Base-by-base conservation (phyloP, 2,797 vertebrate species). In the Babyrousa celebensis region DNA sequence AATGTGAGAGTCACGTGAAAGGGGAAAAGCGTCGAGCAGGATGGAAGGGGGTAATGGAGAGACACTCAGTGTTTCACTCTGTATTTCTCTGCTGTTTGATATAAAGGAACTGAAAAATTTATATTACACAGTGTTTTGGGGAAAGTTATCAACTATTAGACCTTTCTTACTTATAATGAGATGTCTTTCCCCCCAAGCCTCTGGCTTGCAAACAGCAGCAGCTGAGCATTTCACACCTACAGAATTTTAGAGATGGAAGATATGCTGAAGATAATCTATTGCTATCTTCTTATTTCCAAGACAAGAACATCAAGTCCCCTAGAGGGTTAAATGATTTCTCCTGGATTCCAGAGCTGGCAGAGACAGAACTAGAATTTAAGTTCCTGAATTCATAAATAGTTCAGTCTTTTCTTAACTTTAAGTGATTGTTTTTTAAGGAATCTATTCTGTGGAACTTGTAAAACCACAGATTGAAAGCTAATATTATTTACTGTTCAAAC, bases 321-420 rank as follows among this genome's bases (percentile, higher is more conserved):
- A 65, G 27, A 52, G 36, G 67, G 6, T 27, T 95, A 43, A 56
- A 63, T 17, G 40, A 52, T 72, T 78, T 89, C 36, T 89, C 43
- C 20, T 80, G 62, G 68, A 91, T 60, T 96, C 17, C 70, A 95
- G 74, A 43, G 12, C 23, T n/a, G 77, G 90, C 40, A 87, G 65
- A 48, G 11, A 60, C 0, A 95, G 23, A 85, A 58, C 23, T 80
- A 77, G 4, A 87, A 72, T 72, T 12, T 40, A 92, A 16, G 36
- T 62, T 68, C 56, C 43, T 29, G 1, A 87, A 87, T 40, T 96
- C 18, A 89, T 25, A 82, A 4, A 63, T 6, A 91, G 36, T 43
- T 91, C 25, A 60, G 85, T 78, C 4, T 79, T 88, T 78, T 93
- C 62, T 85, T 77, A 90, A 88, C 80, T 94, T 95, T 60, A 94